Evolutionary conservation across 2,888 invertebrate genomes (phyloP).

Genomic region (Cryptus viduatorius): DNA sequence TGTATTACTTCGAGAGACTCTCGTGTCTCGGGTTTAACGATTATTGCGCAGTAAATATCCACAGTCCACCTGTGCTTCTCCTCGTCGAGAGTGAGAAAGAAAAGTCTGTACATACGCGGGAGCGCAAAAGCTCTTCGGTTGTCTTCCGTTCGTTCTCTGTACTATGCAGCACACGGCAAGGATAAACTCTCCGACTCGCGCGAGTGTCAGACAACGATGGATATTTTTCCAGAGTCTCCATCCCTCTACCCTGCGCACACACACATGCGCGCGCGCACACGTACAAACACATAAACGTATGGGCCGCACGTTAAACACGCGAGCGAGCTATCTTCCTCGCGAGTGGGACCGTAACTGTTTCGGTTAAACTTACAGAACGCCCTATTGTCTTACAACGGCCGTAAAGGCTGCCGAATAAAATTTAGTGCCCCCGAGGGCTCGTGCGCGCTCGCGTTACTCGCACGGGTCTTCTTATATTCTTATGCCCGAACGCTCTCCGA

Average conservation of each 20-base stretch:
- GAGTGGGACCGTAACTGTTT: conserved; percentile 72
- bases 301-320: conserved; percentile 30
- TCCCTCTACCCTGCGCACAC: conserved; percentile 24
- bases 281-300: conserved; percentile 14
- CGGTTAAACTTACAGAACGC: conserved; percentile 78
- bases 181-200: conserved; percentile 38
- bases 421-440: conserved; percentile 69
- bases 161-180: conserved; percentile 24
- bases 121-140: conserved; percentile 38
- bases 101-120: conserved; percentile 1
- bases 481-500: conserved; percentile 12
- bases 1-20: conserved; percentile 52
- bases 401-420: conserved; percentile 78
- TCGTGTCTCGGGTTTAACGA: conserved; percentile 77
- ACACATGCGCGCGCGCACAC: conserved; percentile 27
- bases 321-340: conserved; percentile 56
- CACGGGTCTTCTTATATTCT: conserved; percentile 50
- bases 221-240: conserved; percentile 48
- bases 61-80: conserved; percentile 75
- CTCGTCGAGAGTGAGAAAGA: conserved; percentile 59
- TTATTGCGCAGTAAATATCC: conserved; percentile 80
- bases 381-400: conserved; percentile 81
- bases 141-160: conserved; percentile 15
- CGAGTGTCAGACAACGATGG: conserved; percentile 32
- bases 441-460: conserved; percentile 45